Percentiles rank a stretch among this genome's conserved stretches.
Conservation (phyloP, 2,797 vertebrate species). For the Delichon dasypus region DNA sequence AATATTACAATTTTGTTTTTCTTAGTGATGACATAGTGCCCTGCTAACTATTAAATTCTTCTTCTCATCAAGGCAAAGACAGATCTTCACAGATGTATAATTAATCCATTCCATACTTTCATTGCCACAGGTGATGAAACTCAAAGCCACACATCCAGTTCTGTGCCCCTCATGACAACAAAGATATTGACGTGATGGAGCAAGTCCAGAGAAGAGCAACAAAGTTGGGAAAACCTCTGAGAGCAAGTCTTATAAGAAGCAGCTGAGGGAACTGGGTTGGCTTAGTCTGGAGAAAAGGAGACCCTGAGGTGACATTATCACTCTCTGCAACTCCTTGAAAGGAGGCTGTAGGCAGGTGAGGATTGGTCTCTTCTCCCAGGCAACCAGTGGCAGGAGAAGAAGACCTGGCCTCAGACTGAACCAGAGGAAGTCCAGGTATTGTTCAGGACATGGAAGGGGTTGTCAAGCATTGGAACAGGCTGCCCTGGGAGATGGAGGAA, state of each 20-base stretch:
- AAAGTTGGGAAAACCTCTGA: not conserved
- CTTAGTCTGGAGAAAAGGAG: not conserved
- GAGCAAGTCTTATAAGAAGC: not conserved
- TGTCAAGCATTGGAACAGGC: not conserved
- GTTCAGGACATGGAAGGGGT: too few relatives aligned
- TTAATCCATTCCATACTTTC: not conserved
- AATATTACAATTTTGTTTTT: not conserved
- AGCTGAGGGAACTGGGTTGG: not conserved
- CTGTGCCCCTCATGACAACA: not conserved
- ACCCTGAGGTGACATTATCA: too few relatives aligned
- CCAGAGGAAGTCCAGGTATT: not conserved
- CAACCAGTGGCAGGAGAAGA: not conserved
- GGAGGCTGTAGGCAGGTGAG: fast-evolving
- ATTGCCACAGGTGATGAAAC: not conserved
- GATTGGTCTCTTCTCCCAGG: not conserved
- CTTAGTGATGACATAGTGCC: not conserved
- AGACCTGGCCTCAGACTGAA: not conserved
- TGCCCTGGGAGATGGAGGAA: not conserved
- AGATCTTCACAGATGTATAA: not conserved
- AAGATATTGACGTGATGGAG: too few relatives aligned
- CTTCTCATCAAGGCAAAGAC: not conserved
- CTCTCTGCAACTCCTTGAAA: not conserved
- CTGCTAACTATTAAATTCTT: not conserved
- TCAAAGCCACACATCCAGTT: not conserved
- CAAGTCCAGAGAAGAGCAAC: too few relatives aligned